Conservation (phyloP, 2,888 invertebrate genomes). For the Andrena praecox region DNA sequence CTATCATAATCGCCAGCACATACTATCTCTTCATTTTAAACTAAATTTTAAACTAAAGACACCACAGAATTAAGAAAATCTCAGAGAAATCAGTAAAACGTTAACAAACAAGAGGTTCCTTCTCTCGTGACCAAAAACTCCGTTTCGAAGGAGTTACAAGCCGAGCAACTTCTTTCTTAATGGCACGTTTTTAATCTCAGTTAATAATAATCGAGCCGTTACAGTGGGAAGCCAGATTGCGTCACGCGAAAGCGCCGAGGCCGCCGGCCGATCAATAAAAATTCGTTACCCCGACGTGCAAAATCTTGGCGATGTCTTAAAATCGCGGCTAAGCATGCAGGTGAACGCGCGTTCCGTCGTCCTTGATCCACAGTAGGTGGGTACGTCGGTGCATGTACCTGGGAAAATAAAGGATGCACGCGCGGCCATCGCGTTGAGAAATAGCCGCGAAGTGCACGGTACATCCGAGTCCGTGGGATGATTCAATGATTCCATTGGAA, state of each 20-base stretch:
- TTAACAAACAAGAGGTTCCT: no score
- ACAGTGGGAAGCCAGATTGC: constrained; percentile 3
- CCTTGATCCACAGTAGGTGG: constrained; percentile 66
- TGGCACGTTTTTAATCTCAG: background rate
- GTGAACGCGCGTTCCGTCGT: constrained; percentile 52
- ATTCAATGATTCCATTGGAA: constrained; percentile 54
- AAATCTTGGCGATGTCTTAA: constrained; percentile 44
- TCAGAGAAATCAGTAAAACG: no score
- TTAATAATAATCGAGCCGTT: constrained; percentile 1
- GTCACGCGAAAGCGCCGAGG: constrained; percentile 14
- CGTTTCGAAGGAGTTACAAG: background rate
- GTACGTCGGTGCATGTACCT: constrained; percentile 56
- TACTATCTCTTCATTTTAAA: no score
- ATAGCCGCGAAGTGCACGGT: constrained; percentile 40
- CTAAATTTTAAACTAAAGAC: no score
- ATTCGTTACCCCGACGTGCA: constrained; percentile 35
- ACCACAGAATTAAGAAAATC: no score
- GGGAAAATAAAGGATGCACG: constrained; percentile 58
- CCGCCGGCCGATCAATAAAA: constrained; percentile 39
- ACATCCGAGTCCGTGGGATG: constrained; percentile 42
- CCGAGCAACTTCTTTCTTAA: background rate
- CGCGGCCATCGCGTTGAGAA: constrained; percentile 53
- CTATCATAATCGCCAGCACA: no score
- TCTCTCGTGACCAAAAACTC: background rate
- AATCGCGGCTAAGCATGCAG: constrained; percentile 48